phyloP scores from a whole-genome alignment of 2,888 invertebrate species.

The Neoitamus cyanurus region DNA sequence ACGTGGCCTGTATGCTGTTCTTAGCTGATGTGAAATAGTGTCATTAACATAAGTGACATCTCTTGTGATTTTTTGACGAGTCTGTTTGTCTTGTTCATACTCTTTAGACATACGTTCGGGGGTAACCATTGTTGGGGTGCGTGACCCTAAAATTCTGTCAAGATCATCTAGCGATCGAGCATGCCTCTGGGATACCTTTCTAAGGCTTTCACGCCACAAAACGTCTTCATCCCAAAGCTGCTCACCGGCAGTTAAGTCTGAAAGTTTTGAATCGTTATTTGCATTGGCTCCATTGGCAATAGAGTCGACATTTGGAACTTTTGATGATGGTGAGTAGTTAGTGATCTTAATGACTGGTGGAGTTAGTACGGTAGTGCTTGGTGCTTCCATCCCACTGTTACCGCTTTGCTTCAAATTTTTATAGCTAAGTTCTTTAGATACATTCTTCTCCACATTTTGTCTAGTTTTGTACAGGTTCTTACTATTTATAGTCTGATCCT shows the following conservation, averaged over 20 bases:
- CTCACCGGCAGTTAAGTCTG: conserved; percentile 63
- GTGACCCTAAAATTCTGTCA: conserved; percentile 68
- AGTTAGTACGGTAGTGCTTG: conserved; percentile 35
- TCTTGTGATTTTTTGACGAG: conserved; percentile 70
- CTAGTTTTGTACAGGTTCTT: conserved; percentile 64
- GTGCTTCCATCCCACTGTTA: conserved; percentile 12
- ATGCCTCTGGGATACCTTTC: conserved; percentile 82
- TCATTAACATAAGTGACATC: conserved; percentile 85
- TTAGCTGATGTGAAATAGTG: conserved; percentile 69
- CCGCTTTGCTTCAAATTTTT: conserved; percentile 46
- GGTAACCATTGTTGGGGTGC: conserved; percentile 40
- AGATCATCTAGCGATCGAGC: conserved; percentile 86
- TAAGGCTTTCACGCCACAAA: conserved; percentile 82
- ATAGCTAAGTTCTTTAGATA: conserved; percentile 48
- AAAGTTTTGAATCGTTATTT: conserved; percentile 53
- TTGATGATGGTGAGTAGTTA: conserved; percentile 53
- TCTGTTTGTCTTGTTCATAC: conserved; percentile 51
- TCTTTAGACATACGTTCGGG: conserved; percentile 48
- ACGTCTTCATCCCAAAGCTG: conserved; percentile 86
- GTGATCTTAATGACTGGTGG: conserved; percentile 53
- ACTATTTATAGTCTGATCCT: conserved; percentile 68
- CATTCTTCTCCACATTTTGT: conserved; percentile 56
- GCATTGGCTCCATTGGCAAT: conserved; percentile 2
- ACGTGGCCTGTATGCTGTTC: conserved; percentile 56
- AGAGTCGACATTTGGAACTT: conserved; percentile 48